Percentiles rank a stretch among this genome's conserved stretches.
Evolutionary conservation across 2,113 vertebrate species (phyloP).

Genomic region (Probosciger aterrimus): DNA sequence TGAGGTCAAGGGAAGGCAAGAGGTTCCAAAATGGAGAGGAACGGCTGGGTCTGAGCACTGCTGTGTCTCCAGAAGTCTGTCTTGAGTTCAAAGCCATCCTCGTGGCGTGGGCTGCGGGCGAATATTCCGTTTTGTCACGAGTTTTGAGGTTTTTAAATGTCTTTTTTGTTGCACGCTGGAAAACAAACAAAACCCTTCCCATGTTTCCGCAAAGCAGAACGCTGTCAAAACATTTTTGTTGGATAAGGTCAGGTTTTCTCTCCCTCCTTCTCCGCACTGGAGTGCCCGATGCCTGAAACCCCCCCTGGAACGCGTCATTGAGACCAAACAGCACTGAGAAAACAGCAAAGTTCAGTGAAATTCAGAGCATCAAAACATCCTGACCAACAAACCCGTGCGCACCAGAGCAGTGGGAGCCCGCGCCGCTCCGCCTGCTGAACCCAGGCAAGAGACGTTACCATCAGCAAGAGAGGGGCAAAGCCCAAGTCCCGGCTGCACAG

Average conservation of each 20-base stretch:
- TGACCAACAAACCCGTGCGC: background rate
- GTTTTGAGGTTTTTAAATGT: constrained; percentile 56
- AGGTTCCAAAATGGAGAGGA: constrained; percentile 34
- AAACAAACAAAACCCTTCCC: constrained; percentile 63
- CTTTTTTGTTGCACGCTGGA: constrained; percentile 59
- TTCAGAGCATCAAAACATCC: constrained; percentile 34
- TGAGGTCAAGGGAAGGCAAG: constrained; percentile 38
- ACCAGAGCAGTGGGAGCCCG: background rate
- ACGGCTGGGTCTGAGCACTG: background rate
- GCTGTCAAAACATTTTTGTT: constrained; percentile 63
- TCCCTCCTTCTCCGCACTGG: constrained; percentile 13
- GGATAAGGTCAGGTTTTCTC: constrained; percentile 56
- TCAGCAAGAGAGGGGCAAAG: background rate
- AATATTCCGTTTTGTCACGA: constrained; percentile 63
- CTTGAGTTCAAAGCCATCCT: constrained; percentile 45
- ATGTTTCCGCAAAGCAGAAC: constrained; percentile 24
- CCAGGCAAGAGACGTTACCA: background rate
- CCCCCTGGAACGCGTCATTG: background rate
- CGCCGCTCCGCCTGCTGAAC: background rate
- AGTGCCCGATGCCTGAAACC: constrained; percentile 34
- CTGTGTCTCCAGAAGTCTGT: background rate
- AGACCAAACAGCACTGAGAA: background rate
- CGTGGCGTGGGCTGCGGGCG: constrained; percentile 2
- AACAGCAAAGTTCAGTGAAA: constrained; percentile 20
- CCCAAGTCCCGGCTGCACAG: background rate